Base-by-base conservation (phyloP, 2,113 vertebrate species). In the Alethe castanea region DNA sequence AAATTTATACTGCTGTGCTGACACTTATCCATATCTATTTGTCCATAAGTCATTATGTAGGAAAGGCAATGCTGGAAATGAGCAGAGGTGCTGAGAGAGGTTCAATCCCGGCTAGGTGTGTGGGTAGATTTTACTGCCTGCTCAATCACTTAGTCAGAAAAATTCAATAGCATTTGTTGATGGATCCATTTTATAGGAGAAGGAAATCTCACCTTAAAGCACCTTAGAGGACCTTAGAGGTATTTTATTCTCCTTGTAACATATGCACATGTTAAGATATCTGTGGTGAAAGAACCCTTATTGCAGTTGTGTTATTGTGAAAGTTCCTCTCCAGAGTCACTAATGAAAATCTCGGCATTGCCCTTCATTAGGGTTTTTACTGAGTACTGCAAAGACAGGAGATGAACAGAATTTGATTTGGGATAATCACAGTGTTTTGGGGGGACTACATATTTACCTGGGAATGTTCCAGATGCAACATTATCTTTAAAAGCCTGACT, bases 261-360 rank as follows among this genome's bases (percentile, higher is more conserved):
- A 19, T 36, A 48, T 18, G 10, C 7, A 16, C 4, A 14, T 11
- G 13, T 29, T 16, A 33, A 54, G n/a, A n/a, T 22, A 69, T 5
- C 16, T 60, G 0, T 7, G 53, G 26, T 29, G 28, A 64, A 73
- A 54, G 20, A 67, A 24, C 1, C 1, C 5, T 53, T 16, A 44
- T 0, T 7, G 6, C 7, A 83, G 11, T 9, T 20, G 3, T 53
- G 9, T 42, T 54, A 19, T 53, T 48, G 20, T 0, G 2, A 17
- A 73, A 48, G 13, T 28, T 19, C 9, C 12, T 83, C 18, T 69
- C 36, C 26, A 69, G n/a, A 80, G 18, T 3, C 60, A 5, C 14
- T 36, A 66, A 69, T 48, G 31, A 71, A 88, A 83, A 47, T 47
- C 26, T 76, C 61, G 38, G 2, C 45, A 50, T 60, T 62, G 4